Evolutionary conservation across 1,140 invertebrate genomes (phyloP).

Genomic region (Drosophila ambigua): DNA sequence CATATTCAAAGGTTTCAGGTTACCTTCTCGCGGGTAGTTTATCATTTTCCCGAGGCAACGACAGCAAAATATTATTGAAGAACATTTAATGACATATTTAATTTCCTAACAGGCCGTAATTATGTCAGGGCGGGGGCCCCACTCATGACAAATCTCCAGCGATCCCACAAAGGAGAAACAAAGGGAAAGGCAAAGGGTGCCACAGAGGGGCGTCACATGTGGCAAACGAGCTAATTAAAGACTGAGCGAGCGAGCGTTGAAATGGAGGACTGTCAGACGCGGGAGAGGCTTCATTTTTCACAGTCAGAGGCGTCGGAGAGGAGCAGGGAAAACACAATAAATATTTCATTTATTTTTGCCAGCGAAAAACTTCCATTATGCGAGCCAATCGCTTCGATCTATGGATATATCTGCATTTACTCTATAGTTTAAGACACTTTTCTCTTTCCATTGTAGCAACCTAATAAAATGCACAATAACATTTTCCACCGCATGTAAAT

Average conservation of each 20-base stretch:
- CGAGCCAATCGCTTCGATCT: too few species aligned
- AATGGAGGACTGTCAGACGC: constrained; percentile 31
- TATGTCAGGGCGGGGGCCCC: constrained; percentile 50
- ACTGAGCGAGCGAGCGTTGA: constrained; percentile 10
- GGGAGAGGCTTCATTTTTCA: constrained; percentile 35
- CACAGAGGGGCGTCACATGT: constrained; percentile 49
- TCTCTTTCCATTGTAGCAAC: background rate
- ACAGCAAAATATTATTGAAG: constrained; percentile 27
- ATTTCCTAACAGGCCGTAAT: constrained; percentile 61
- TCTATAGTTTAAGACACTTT: background rate
- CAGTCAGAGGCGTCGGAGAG: constrained; percentile 5
- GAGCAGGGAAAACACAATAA: constrained; percentile 14
- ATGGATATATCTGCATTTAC: background rate
- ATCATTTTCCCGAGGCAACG: constrained; percentile 26
- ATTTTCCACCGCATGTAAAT: too few species aligned
- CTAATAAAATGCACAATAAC: background rate
- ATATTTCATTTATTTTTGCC: too few species aligned
- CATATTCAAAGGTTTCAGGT: constrained; percentile 18
- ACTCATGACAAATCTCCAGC: constrained; percentile 36
- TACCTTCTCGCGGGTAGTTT: constrained; percentile 31
- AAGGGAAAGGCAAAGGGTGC: constrained; percentile 12
- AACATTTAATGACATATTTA: constrained; percentile 72
- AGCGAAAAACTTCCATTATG: too few species aligned
- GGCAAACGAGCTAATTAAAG: constrained; percentile 72
- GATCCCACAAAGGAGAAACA: constrained; percentile 20